These are phyloP conservation scores for Augochlorella aurata DNA, from an alignment of 2,888 invertebrate species.

Conservation along the genomic window DNA sequence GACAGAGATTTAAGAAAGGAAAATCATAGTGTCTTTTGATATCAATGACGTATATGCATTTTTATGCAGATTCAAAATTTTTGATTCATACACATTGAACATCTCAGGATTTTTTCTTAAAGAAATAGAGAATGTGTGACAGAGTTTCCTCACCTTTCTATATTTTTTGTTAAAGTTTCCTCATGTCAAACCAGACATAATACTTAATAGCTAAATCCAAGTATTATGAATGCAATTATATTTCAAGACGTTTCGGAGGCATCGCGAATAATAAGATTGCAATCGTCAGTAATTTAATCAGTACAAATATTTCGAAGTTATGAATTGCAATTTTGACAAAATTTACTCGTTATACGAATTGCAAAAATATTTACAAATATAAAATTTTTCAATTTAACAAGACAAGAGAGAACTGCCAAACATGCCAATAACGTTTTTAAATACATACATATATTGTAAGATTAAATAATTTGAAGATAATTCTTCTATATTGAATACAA, in stretches of 20 bases:
- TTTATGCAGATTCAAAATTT: slow-evolving; percentile 37
- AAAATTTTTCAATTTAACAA: slow-evolving; percentile 15
- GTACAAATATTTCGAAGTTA: slow-evolving; percentile 51
- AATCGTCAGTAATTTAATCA: slow-evolving; percentile 41
- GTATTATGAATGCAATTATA: slow-evolving; percentile 11
- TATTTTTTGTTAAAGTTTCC: slow-evolving; percentile 28
- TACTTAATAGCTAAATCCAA: slow-evolving; percentile 22
- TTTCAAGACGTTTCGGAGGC: slow-evolving; percentile 31
- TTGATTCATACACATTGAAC: slow-evolving; percentile 28
- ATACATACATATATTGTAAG: slow-evolving; percentile 3
- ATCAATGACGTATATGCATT: slow-evolving; percentile 13
- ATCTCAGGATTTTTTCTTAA: slow-evolving; percentile 43
- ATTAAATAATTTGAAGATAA: slow-evolving; percentile 12
- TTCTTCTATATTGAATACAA: slow-evolving; percentile 46
- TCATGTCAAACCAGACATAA: slow-evolving; percentile 12
- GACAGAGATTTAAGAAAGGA: slow-evolving; percentile 89
- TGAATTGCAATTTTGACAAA: slow-evolving; percentile 24
- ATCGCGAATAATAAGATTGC: slow-evolving; percentile 34
- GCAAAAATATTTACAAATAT: slow-evolving; percentile 21
- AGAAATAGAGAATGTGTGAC: slow-evolving; percentile 22
- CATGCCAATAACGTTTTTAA: slow-evolving; percentile 30
- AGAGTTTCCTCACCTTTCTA: slow-evolving; percentile 14
- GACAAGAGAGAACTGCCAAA: neutral
- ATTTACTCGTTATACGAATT: slow-evolving; percentile 38
- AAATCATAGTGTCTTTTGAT: slow-evolving; percentile 83